A percentile compares a stretch with the other conserved stretches of the same genome.
Conservation (phyloP, 2,888 invertebrate species). For the Napeogenes sylphis region DNA sequence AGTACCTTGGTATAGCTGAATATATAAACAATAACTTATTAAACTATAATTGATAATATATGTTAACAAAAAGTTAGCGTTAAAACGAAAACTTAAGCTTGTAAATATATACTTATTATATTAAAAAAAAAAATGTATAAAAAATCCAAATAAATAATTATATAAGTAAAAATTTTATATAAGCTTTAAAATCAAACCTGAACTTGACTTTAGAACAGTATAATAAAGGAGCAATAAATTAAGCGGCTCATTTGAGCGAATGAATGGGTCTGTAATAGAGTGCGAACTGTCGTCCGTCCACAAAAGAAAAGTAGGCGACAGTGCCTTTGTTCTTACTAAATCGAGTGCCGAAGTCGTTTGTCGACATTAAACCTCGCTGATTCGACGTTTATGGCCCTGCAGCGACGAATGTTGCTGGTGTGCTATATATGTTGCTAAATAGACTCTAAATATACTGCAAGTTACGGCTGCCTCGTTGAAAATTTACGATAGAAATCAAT, state of each 20-base stretch:
- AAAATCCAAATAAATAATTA: no score
- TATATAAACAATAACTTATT: no score
- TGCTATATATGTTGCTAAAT: constrained; percentile 14
- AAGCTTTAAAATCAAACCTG: constrained; percentile 9
- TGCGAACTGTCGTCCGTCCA: constrained; percentile 63
- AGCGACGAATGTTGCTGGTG: constrained; percentile 39
- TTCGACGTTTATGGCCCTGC: constrained; percentile 70
- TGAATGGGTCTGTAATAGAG: constrained; percentile 70
- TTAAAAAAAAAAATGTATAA: no score
- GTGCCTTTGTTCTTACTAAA: constrained; percentile 73
- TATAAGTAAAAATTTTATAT: not conserved
- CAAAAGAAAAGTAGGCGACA: constrained; percentile 69
- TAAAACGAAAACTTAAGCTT: no score
- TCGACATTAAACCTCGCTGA: constrained; percentile 72
- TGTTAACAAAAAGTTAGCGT: no score
- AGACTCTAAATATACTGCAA: constrained; percentile 7
- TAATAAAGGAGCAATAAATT: constrained; percentile 66
- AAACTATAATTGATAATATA: no score
- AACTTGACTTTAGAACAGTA: constrained; percentile 43
- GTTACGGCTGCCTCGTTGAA: no score
- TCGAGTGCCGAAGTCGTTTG: constrained; percentile 70
- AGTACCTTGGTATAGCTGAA: no score
- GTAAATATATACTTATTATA: no score
- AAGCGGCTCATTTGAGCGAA: constrained; percentile 70
- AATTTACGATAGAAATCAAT: not conserved